Evolutionary conservation across 2,113 vertebrate species (phyloP), one percentile per base, ranked within the genome.

Genomic region (Polypterus senegalus): DNA sequence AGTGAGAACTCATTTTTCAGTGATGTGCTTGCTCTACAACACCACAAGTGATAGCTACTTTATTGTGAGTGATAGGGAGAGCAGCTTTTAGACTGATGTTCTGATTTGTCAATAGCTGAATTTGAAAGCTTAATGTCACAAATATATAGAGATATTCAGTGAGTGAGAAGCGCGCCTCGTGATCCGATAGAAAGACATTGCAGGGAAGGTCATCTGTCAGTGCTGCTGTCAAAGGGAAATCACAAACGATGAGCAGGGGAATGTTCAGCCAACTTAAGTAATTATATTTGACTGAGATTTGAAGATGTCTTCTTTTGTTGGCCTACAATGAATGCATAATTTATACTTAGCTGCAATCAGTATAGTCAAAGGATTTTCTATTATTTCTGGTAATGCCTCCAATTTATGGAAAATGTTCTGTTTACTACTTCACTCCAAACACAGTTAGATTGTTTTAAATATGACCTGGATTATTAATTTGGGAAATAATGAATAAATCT

Each of bases 221-320:
- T 81, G 85, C 77, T 79, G 79, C 90, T 95, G 92, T 94, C 93
- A 92, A 85, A 77, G 77, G 77, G 71, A 89, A 91, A 91, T 93
- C 89, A 86, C 86, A 87, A 86, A 88, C 84, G 81, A 83, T 79
- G 84, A 86, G 89, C 90, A 86, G 80, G 72, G 27, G 86, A 86
- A 87, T 83, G 85, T 85, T 88, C 83, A 85, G 84, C 78, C 83
- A 79, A 86, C 88, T 89, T 90, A 89, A 86, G 85, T 97, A 96
- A 98, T 98, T 97, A 92, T 87, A 91, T 93, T 86, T 92, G 93
- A 95, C 91, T 92, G 91, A 90, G 84, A 91, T 91, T 88, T 88
- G 88, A 88, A 86, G 91, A 96, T 92, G 91, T 97, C 93, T 96
- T 94, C 91, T 94, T 97, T 90, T 93, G 90, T 92, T 91, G 91